Evolutionary conservation across 2,888 invertebrate species (phyloP).

Genomic region (Drosophila affinis): DNA sequence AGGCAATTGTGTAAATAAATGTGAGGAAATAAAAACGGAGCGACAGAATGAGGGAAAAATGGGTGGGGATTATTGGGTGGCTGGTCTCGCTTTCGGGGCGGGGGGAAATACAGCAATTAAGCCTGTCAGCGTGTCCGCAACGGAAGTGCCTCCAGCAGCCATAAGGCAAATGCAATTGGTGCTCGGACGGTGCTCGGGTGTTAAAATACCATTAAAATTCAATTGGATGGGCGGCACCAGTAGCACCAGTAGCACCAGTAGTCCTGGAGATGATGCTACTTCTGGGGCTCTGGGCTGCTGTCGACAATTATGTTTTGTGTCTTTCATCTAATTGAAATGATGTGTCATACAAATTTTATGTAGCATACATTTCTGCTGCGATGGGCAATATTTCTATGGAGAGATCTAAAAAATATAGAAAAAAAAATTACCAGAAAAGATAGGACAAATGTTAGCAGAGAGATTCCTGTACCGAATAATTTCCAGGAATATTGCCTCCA

Average conservation of each 20-base stretch:
- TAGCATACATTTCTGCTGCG: slow-evolving; percentile 65
- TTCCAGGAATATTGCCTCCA: not conserved
- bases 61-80: slow-evolving; percentile 30
- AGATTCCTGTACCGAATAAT: not conserved
- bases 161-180: slow-evolving; percentile 18
- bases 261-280: not conserved
- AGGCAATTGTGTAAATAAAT: slow-evolving; percentile 56
- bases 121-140: slow-evolving; percentile 7
- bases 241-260: too few relatives aligned
- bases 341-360: slow-evolving; percentile 48
- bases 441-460: not conserved
- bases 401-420: slow-evolving; percentile 1
- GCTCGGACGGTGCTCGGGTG: slow-evolving; percentile 28
- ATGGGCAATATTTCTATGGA: slow-evolving; percentile 7
- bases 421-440: not conserved
- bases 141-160: slow-evolving; percentile 8
- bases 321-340: slow-evolving; percentile 33
- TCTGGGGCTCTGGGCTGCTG: not conserved
- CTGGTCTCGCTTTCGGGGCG: not conserved
- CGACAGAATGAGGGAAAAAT: not conserved
- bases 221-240: slow-evolving; percentile 10
- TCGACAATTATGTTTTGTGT: not conserved
- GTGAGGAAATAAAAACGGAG: slow-evolving; percentile 35
- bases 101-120: slow-evolving; percentile 31
- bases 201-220: slow-evolving; percentile 26